Evolutionary conservation across 1,140 invertebrate genomes (phyloP), one percentile per base, ranked within the genome.

Genomic region (Hermetia illucens): DNA sequence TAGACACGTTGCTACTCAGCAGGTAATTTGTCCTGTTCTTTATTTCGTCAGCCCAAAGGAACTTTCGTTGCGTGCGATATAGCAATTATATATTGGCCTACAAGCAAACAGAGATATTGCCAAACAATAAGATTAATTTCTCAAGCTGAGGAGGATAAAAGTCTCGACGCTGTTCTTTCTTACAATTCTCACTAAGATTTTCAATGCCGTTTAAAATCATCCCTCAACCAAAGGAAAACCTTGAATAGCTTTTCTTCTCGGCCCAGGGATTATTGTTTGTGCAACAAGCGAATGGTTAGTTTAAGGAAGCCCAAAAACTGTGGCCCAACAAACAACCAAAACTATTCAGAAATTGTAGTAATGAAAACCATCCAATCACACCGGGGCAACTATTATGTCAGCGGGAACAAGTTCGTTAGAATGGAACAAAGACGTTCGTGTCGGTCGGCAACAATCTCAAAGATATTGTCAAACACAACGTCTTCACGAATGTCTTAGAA

Each of bases 281-380:
- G 24, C 24, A 27, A 27, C 24, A 27, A 27, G 24, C 24, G 24
- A 27, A 27, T 27, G 24, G 24, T 27, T 27, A 27, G 24, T 27
- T 27, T 9, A 27, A 13, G 24, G 24, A 27, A 27, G 24, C 24
- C 24, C 24, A 9, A 27, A 27, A 27, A 9, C 13, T 13, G 8
- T 13, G 24, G 24, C 24, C 8, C 13, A 27, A 27, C 24, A 27
- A 13, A 27, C 24, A 27, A 27, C 13, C 24, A 13, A 27, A 13
- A 9, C 13, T 9, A 9, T 27, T 27, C 24, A 9, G 8, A 9
- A 13, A 13, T 9, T 27, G 24, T 8, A 27, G 13, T 27, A n/a
- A n/a, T n/a, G n/a, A n/a, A n/a, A n/a, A n/a, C n/a, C n/a, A n/a
- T n/a, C n/a, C n/a, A 27, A 27, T 27, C 24, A 27, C 24, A 27